These are phyloP conservation scores for Penaeus chinensis DNA, from an alignment of 1,140 invertebrate species.

Conservation along the genomic window DNA sequence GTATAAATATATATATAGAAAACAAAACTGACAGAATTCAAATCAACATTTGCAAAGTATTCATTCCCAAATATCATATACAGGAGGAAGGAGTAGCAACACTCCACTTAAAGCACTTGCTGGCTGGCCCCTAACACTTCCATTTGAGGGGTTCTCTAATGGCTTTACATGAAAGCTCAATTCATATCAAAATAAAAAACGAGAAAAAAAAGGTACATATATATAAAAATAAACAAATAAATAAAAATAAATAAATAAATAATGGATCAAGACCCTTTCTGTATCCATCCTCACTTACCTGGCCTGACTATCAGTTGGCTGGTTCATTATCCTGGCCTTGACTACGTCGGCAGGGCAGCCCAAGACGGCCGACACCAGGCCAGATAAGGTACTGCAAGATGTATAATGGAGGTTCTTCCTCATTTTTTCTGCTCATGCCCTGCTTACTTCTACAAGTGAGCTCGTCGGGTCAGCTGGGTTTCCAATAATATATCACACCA, in stretches of 20 bases:
- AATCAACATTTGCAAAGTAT: no score
- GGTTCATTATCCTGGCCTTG: conserved; percentile 94
- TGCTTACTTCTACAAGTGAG: neutral
- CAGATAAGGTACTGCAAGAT: conserved; percentile 77
- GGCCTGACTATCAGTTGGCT: conserved; percentile 83
- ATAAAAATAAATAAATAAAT: neutral
- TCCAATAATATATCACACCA: no score
- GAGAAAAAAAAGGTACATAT: neutral
- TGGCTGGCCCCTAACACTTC: no score
- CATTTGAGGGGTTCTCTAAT: no score
- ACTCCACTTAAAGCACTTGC: no score
- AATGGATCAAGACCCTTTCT: no score
- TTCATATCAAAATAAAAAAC: neutral
- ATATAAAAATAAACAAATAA: neutral
- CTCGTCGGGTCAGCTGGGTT: no score
- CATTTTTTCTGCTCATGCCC: neutral
- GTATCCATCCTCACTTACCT: conserved; percentile 71
- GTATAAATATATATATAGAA: no score
- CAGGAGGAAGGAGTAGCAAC: no score
- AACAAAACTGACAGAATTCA: no score
- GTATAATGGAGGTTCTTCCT: conserved; percentile 35
- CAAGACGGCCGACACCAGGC: conserved; percentile 86
- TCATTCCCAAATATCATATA: no score
- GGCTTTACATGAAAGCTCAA: no score
- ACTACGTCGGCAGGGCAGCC: conserved; percentile 93